Percentiles rank a stretch among this genome's conserved stretches.
Evolutionary conservation across 1,140 invertebrate species (phyloP).

Genomic region (Drosophila leontia): DNA sequence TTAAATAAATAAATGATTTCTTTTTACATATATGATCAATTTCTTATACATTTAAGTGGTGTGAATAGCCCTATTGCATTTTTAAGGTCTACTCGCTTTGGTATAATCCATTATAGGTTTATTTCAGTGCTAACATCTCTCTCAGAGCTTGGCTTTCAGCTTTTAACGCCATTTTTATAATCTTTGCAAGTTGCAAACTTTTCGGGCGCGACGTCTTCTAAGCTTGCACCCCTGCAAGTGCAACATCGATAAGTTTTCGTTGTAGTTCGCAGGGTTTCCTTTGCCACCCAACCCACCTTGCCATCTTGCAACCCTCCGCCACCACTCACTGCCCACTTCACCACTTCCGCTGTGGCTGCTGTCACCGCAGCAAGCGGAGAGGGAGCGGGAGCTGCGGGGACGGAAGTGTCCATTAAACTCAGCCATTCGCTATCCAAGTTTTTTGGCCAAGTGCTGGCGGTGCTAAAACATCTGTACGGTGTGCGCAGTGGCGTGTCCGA

Average conservation of each 20-base stretch:
- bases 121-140: slow-evolving; percentile 5
- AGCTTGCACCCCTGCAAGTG: slow-evolving; percentile 63
- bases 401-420: slow-evolving; percentile 52
- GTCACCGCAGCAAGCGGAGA: slow-evolving; percentile 22
- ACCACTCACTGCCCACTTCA: slow-evolving; percentile 7
- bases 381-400: not conserved
- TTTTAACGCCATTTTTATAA: slow-evolving; percentile 66
- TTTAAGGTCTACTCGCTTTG: not conserved
- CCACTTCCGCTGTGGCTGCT: slow-evolving; percentile 26
- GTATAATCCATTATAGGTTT: not conserved
- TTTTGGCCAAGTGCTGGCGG: slow-evolving; percentile 55
- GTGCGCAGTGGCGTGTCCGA: slow-evolving; percentile 64
- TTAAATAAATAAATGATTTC: too few relatives aligned
- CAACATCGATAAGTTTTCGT: slow-evolving; percentile 74
- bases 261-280: slow-evolving; percentile 49
- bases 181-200: slow-evolving; percentile 55
- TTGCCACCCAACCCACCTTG: not conserved
- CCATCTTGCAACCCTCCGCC: not conserved
- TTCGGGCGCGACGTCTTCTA: slow-evolving; percentile 15
- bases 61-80: not conserved
- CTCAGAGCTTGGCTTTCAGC: slow-evolving; percentile 41
- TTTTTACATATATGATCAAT: not conserved
- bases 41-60: not conserved
- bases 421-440: slow-evolving; percentile 52
- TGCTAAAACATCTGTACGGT: slow-evolving; percentile 75